These are phyloP conservation scores for Drosophila flavopinicola DNA, from an alignment of 2,888 invertebrate genomes.

Conservation along the genomic window DNA sequence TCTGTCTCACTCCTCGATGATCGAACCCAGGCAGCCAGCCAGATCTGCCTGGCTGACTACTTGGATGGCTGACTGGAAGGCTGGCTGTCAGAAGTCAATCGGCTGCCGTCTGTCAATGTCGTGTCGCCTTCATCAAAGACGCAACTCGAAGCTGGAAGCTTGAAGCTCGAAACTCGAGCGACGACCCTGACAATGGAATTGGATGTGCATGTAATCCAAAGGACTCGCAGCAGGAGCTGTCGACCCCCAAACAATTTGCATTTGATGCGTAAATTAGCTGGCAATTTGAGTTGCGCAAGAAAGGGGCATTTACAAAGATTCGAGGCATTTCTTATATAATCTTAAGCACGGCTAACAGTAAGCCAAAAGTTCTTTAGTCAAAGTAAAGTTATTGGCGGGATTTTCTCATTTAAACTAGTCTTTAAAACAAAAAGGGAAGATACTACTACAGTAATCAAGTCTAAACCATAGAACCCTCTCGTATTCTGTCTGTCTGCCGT, in stretches of 20 bases:
- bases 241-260: slow-evolving; percentile 49
- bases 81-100: slow-evolving; percentile 77
- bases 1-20: slow-evolving; percentile 32
- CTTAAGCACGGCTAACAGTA: too few relatives aligned
- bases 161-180: slow-evolving; percentile 12
- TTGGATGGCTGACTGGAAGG: neutral
- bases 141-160: slow-evolving; percentile 8
- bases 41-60: slow-evolving; percentile 14
- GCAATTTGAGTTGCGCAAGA: slow-evolving; percentile 29
- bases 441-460: too few relatives aligned
- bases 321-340: neutral
- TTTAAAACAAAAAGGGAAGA: too few relatives aligned
- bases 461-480: too few relatives aligned
- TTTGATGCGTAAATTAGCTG: slow-evolving; percentile 70
- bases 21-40: slow-evolving; percentile 32
- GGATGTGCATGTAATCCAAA: slow-evolving; percentile 51
- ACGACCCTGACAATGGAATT: slow-evolving; percentile 64
- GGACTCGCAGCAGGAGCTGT: slow-evolving; percentile 44
- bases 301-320: neutral
- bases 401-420: too few relatives aligned
- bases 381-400: too few relatives aligned
- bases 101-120: slow-evolving; percentile 77
- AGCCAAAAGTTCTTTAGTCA: too few relatives aligned
- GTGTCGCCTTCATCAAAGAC: slow-evolving; percentile 80
- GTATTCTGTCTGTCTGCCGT: too few relatives aligned